phyloP scores from a whole-genome alignment of 2,888 invertebrate genomes.

The Thereva nobilitata region DNA sequence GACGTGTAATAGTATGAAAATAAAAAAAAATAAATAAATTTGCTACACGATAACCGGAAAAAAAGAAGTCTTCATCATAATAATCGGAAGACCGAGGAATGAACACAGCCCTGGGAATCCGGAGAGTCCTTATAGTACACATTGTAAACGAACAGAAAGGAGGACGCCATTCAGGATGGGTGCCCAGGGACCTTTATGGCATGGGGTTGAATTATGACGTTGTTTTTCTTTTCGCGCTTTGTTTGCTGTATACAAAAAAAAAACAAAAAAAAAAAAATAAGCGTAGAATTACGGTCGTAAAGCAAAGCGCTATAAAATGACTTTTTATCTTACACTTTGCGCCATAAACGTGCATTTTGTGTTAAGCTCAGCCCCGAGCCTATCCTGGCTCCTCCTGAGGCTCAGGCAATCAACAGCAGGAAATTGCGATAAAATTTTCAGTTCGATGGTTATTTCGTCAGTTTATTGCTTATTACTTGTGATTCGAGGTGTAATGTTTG shows the following conservation, averaged over 20 bases:
- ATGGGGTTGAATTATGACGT: not conserved
- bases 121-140: not conserved
- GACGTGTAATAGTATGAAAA: not conserved
- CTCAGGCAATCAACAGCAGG: too few species aligned
- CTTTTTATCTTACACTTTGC: conserved; percentile 34
- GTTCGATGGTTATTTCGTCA: too few species aligned
- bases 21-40: conserved; percentile 32
- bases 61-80: conserved; percentile 34
- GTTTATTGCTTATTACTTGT: too few species aligned
- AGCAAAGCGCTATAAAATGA: conserved; percentile 31
- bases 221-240: conserved; percentile 27
- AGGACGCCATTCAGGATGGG: conserved; percentile 7
- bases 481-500: too few species aligned
- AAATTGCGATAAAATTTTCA: too few species aligned
- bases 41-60: conserved; percentile 25
- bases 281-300: conserved; percentile 27
- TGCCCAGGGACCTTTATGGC: conserved; percentile 21
- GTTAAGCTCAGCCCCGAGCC: conserved; percentile 1
- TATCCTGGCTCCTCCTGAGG: not conserved
- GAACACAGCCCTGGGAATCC: not conserved
- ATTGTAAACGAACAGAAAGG: not conserved
- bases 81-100: conserved; percentile 18
- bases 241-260: conserved; percentile 25
- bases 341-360: conserved; percentile 31
- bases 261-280: conserved; percentile 4